Evolutionary conservation across 2,888 invertebrate genomes (phyloP).

Genomic region (Venustoraphidia nigricollis): DNA sequence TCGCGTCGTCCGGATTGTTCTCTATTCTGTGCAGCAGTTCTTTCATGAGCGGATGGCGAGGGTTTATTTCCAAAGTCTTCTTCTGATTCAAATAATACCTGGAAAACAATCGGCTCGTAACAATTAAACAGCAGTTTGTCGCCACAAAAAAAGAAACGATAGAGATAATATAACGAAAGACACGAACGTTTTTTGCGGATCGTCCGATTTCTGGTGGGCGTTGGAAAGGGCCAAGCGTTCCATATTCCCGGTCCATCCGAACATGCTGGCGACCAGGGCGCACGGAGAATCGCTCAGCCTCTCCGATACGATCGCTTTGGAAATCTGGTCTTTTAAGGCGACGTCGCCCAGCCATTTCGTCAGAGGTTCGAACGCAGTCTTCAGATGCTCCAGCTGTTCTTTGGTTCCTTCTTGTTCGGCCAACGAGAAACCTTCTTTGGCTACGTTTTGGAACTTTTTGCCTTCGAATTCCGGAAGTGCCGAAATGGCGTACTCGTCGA

Average conservation of each 20-base stretch:
- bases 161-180: not conserved
- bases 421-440: conserved; percentile 90
- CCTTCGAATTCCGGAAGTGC: conserved; percentile 96
- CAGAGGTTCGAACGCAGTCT: conserved; percentile 73
- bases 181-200: conserved; percentile 60
- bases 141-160: not conserved
- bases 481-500: conserved; percentile 95
- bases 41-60: conserved; percentile 87
- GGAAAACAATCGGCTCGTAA: conserved; percentile 1
- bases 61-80: conserved; percentile 95
- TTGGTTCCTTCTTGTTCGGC: conserved; percentile 55
- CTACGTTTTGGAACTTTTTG: conserved; percentile 98
- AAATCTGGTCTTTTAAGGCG: conserved; percentile 60
- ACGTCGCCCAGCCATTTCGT: conserved; percentile 78
- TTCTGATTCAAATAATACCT: conserved; percentile 79
- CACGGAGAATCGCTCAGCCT: conserved; percentile 85
- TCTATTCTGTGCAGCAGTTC: conserved; percentile 75
- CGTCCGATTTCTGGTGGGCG: conserved; percentile 91
- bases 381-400: conserved; percentile 60
- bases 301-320: conserved; percentile 74
- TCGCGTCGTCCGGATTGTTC: conserved; percentile 58
- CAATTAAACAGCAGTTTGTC: not conserved
- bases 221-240: conserved; percentile 89
- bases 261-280: conserved; percentile 89
- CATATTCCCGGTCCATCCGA: conserved; percentile 99